Evolutionary conservation across 2,797 vertebrate species (phyloP), one percentile per base, ranked within the genome.

Genomic region (Poeciliopsis paucimaculata): DNA sequence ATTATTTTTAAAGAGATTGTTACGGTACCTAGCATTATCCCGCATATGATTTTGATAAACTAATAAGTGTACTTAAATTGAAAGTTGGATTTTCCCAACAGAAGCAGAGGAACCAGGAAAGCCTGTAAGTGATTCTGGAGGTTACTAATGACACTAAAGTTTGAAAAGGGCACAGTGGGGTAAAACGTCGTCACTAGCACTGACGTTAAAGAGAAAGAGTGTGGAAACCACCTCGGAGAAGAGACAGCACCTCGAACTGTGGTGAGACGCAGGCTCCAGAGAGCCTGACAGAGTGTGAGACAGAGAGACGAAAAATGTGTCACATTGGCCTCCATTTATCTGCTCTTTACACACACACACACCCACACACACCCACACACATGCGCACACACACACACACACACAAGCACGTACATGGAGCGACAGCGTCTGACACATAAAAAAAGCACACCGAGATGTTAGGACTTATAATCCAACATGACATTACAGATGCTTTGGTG

Each of bases 231-330:
- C 72, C 66, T 49, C 53, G 66, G 80, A 82, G 70, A 88, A 57
- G 76, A 71, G 72, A 86, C 81, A 60, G 72, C 84, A 88, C 75
- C 89, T 90, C 84, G 85, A 89, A 89, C 77, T 88, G 81, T 80
- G 83, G 79, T 84, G 84, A 91, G 83, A 86, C 85, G 84, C 83
- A 72, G 81, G 78, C 75, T 90, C 84, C 87, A 84, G 80, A 89
- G 72, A 85, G 82, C n/a, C 81, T 79, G 64, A 80, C 45, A 72
- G 87, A 77, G 93, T 90, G 92, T 77, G 87, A 95, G 94, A 95
- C 87, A 82, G 86, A 91, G 88, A 93, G 86, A 93, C 80, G 45
- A 86, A 73, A 72, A 76, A 92, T 90, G 87, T 86, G 94, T 93
- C 91, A 92, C 78, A 85, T 74, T 73, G 80, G 82, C 84, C 82